These are phyloP conservation scores for Leontopithecus rosalia DNA, from an alignment of 2,797 vertebrate genomes.

Conservation along the genomic window DNA sequence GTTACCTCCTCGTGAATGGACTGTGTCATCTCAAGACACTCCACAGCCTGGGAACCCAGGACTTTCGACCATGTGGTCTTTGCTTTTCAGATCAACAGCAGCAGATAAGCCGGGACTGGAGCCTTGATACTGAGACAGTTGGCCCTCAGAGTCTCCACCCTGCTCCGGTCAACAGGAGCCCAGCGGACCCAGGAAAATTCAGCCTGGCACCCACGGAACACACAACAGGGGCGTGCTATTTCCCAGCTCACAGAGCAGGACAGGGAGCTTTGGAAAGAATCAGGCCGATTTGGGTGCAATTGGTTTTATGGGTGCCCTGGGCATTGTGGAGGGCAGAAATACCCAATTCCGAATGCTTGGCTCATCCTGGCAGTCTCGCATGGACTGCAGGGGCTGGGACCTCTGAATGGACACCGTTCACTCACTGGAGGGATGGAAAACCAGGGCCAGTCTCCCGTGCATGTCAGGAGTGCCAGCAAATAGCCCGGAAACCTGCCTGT, in stretches of 20 bases:
- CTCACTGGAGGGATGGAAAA: not conserved
- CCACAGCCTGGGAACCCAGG: not conserved
- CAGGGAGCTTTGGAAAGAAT: not conserved
- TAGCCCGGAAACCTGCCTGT: not conserved
- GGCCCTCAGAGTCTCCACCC: not conserved
- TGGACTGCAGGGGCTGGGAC: not conserved
- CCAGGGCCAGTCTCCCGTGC: not conserved
- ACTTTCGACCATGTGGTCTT: not conserved
- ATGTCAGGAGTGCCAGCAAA: not conserved
- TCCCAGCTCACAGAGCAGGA: not conserved
- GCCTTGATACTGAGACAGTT: not conserved
- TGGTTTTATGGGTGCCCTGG: not conserved
- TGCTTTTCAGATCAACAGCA: not conserved
- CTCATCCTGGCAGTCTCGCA: not conserved
- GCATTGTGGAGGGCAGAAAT: not conserved
- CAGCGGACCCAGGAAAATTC: not conserved
- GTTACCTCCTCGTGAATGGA: not conserved
- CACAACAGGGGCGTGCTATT: not conserved
- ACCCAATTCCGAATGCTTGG: fast-evolving
- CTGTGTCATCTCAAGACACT: not conserved
- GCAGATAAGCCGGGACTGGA: not conserved
- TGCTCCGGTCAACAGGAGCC: not conserved
- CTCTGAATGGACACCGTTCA: not conserved
- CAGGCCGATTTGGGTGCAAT: not conserved
- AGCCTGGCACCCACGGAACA: not conserved